A percentile compares a stretch with the other conserved stretches of the same genome.
These are phyloP conservation scores for Macrotus californicus DNA, from an alignment of 2,113 vertebrate species.

Conservation along the genomic window DNA sequence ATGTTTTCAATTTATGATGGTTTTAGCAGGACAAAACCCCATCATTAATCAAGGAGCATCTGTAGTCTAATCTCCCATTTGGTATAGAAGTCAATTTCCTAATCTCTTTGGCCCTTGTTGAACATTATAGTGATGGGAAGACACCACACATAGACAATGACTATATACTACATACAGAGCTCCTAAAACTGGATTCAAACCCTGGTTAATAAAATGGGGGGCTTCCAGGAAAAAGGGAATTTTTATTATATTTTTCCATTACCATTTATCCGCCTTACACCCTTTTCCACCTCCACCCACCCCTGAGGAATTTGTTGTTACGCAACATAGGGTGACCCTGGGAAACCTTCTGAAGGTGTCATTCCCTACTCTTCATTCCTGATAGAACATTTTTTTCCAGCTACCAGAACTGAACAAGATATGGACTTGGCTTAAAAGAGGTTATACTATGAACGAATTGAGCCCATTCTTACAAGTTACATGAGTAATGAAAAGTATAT, in stretches of 20 bases:
- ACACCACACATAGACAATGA: not conserved
- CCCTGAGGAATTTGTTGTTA: not conserved
- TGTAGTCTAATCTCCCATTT: not conserved
- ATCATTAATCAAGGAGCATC: not conserved
- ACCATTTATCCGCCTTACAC: too few relatives aligned
- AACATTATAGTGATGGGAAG: not conserved
- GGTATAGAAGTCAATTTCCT: not conserved
- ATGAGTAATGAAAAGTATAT: not conserved
- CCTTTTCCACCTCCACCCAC: too few relatives aligned
- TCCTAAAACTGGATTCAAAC: not conserved
- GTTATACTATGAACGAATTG: not conserved
- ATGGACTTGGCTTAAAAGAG: not conserved
- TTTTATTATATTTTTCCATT: too few relatives aligned
- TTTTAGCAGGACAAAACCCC: not conserved
- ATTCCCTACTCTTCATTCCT: not conserved
- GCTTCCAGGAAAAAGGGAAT: not conserved
- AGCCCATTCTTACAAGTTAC: not conserved
- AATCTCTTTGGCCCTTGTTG: not conserved
- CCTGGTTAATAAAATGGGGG: not conserved
- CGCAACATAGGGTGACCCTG: not conserved
- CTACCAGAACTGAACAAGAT: not conserved
- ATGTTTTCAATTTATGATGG: not conserved
- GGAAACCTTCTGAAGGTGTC: not conserved
- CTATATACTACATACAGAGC: not conserved
- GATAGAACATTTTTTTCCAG: not conserved